phyloP scores from a whole-genome alignment of 2,797 vertebrate species.

The Oreochromis mossambicus region DNA sequence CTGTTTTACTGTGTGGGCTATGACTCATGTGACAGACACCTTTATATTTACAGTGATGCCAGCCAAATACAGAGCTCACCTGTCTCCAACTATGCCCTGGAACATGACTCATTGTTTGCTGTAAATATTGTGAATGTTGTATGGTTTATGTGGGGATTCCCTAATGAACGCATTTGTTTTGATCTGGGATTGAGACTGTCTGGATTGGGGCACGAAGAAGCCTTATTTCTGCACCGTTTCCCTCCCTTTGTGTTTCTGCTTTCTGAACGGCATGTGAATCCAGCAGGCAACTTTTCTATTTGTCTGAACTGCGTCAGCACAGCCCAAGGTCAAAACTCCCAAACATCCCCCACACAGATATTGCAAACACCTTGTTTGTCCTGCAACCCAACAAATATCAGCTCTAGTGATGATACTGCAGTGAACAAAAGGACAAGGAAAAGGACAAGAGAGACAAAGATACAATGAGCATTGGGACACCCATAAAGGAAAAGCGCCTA shows the following conservation, averaged over 20 bases:
- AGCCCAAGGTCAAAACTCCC: conserved; percentile 50
- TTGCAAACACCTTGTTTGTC: conserved; percentile 2
- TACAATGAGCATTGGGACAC: conserved; percentile 8
- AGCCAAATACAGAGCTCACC: conserved; percentile 36
- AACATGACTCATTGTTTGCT: conserved; percentile 64
- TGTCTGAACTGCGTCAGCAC: conserved; percentile 8
- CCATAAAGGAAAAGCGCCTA: conserved; percentile 44
- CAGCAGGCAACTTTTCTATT: not conserved
- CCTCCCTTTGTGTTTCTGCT: not conserved
- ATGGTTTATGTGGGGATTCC: conserved; percentile 29
- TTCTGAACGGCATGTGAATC: not conserved
- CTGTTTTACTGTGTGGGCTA: conserved; percentile 5
- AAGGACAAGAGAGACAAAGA: conserved; percentile 15
- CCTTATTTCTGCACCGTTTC: not conserved
- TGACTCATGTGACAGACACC: conserved; percentile 36
- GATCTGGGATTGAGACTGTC: conserved; percentile 26
- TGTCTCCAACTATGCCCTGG: conserved; percentile 31
- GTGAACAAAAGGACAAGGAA: conserved; percentile 18
- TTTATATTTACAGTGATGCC: conserved; percentile 16
- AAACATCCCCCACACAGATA: not conserved
- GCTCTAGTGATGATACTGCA: conserved; percentile 24
- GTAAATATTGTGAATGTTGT: conserved; percentile 38
- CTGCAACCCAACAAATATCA: conserved; percentile 28
- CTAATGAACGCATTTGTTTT: conserved; percentile 30
- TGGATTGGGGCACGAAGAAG: not conserved